Evolutionary conservation across 53 echinoderm and acorn worm species (phyloP).

Genomic region (Crossaster papposus): DNA sequence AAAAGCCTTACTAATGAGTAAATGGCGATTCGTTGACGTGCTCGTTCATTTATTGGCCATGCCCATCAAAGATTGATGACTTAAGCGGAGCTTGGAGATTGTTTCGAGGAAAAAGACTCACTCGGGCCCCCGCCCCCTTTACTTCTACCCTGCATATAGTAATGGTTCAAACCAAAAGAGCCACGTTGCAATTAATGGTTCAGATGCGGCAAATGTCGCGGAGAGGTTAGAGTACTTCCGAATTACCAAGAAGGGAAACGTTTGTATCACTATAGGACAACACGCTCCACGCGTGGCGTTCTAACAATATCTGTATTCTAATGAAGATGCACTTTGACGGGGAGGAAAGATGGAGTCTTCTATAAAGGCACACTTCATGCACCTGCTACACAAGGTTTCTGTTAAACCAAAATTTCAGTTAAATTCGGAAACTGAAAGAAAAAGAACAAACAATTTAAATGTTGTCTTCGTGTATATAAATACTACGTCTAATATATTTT

Average conservation of each 20-base stretch:
- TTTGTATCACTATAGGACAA: not conserved
- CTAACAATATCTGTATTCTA: not conserved
- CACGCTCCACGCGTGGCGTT: not conserved
- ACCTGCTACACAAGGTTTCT: not conserved
- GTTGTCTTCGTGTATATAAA: too few species aligned
- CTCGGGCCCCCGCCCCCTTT: not conserved
- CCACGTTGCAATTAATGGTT: not conserved
- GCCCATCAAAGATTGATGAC: not conserved
- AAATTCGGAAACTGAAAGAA: too few species aligned
- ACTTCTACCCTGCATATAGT: not conserved
- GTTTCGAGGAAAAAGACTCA: not conserved
- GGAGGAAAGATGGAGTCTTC: not conserved
- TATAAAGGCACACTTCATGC: not conserved
- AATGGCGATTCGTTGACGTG: not conserved
- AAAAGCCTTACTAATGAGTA: not conserved
- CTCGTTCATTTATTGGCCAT: not conserved
- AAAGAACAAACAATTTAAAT: too few species aligned
- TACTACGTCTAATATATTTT: too few species aligned
- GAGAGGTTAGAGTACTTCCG: slow-evolving; percentile 8
- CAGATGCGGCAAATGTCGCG: not conserved
- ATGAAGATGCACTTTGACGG: not conserved
- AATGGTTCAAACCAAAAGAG: not conserved
- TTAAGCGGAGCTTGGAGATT: not conserved
- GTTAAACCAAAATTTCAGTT: too few species aligned
- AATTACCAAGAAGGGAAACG: not conserved